Evolutionary conservation across 2,113 vertebrate genomes (phyloP).

Genomic region (Oncorhynchus keta): DNA sequence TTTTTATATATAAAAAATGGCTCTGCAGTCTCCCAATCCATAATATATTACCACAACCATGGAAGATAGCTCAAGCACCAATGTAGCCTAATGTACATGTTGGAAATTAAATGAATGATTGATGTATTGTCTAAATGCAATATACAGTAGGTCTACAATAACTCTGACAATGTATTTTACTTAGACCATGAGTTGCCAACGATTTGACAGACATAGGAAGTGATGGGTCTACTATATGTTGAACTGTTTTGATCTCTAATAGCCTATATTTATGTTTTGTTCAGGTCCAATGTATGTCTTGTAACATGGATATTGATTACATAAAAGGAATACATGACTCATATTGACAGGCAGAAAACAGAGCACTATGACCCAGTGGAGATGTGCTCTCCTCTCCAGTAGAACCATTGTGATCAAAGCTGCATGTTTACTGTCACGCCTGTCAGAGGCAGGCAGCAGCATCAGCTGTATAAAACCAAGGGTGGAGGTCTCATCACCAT

Average conservation of each 20-base stretch:
- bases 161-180: neutral
- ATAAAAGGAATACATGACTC: neutral
- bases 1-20: too few relatives aligned
- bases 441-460: conserved; percentile 34
- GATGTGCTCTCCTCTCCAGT: conserved; percentile 35
- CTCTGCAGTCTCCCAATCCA: too few relatives aligned
- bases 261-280: neutral
- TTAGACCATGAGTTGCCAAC: neutral
- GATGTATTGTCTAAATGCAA: too few relatives aligned
- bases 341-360: conserved; percentile 19
- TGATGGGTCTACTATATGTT: too few relatives aligned
- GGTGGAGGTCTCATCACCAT: conserved; percentile 47
- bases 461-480: conserved; percentile 63
- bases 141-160: too few relatives aligned
- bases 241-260: too few relatives aligned
- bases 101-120: too few relatives aligned
- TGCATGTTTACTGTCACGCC: conserved; percentile 42
- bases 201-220: too few relatives aligned
- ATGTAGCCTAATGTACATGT: too few relatives aligned
- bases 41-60: too few relatives aligned
- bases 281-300: neutral
- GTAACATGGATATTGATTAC: neutral
- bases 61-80: too few relatives aligned
- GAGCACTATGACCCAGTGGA: conserved; percentile 77
- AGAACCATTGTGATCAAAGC: conserved; percentile 53